phyloP scores from a whole-genome alignment of 2,797 vertebrate species.

The Enoplosus armatus region DNA sequence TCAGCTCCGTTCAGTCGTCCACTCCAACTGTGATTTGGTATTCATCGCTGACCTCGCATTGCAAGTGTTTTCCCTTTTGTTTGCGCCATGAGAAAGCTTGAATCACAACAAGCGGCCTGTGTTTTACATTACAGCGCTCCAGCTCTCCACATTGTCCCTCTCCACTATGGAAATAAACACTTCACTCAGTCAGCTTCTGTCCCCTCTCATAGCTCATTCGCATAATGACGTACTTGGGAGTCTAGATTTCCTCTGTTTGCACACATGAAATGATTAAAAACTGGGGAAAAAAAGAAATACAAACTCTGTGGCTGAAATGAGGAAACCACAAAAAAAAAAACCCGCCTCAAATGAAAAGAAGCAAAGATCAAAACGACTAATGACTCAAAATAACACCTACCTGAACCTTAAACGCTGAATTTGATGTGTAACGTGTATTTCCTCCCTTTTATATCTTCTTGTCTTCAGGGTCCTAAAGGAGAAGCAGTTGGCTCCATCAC shows the following conservation, averaged over 20 bases:
- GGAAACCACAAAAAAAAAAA: not conserved
- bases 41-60: conserved; percentile 45
- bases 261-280: conserved; percentile 12
- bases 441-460: conserved; percentile 11
- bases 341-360: not conserved
- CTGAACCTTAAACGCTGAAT: not conserved
- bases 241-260: conserved; percentile 19
- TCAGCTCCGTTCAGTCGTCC: conserved; percentile 21
- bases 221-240: conserved; percentile 25
- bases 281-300: not conserved
- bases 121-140: conserved; percentile 18
- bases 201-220: conserved; percentile 15
- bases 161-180: conserved; percentile 50
- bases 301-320: not conserved
- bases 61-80: conserved; percentile 37
- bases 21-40: conserved; percentile 42
- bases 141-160: conserved; percentile 15
- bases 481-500: conserved; percentile 98
- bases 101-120: conserved; percentile 44
- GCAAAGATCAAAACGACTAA: not conserved
- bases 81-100: conserved; percentile 29
- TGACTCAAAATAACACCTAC: not conserved
- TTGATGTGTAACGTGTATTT: not conserved
- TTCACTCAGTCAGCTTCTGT: conserved; percentile 36
- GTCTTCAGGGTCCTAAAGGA: conserved; percentile 94